Conservation (phyloP, 35 echinoderm and acorn worm species). For the Apostichopus californicus region DNA sequence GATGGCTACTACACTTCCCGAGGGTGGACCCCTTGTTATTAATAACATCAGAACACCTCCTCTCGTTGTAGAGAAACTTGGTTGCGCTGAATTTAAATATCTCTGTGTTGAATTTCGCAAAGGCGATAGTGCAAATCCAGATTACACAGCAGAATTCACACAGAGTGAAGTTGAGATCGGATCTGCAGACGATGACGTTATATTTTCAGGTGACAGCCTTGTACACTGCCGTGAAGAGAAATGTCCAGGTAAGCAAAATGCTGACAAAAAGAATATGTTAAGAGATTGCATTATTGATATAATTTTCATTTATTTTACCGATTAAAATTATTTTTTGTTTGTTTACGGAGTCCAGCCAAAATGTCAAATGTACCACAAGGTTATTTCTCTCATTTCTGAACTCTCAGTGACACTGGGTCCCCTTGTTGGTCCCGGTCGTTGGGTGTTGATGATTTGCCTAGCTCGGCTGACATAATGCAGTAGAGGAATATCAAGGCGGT, state of each 20-base stretch:
- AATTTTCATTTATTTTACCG: too few species aligned
- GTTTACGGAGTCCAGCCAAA: too few species aligned
- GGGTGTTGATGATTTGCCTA: too few species aligned
- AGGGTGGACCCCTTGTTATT: conserved; percentile 46
- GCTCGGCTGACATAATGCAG: too few species aligned
- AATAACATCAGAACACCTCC: conserved; percentile 63
- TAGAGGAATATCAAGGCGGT: too few species aligned
- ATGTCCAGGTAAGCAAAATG: conserved; percentile 11
- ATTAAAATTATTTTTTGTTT: too few species aligned
- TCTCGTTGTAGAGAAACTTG: conserved; percentile 69
- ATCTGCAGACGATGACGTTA: conserved; percentile 35
- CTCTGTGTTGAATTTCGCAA: conserved; percentile 85
- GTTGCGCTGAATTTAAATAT: conserved; percentile 72
- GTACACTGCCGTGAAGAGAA: conserved; percentile 13
- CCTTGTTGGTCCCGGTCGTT: too few species aligned
- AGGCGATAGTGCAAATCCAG: conserved; percentile 55
- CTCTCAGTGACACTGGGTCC: too few species aligned
- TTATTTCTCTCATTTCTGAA: too few species aligned
- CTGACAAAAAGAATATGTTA: too few species aligned
- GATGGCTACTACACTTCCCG: conserved; percentile 44
- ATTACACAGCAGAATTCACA: conserved; percentile 51
- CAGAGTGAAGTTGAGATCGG: conserved; percentile 18
- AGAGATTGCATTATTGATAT: too few species aligned
- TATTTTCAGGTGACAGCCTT: conserved; percentile 22
- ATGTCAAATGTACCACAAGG: too few species aligned